A percentile compares a stretch with the other conserved stretches of the same genome.
These are phyloP conservation scores for Pluvianellus socialis DNA, from an alignment of 2,113 vertebrate genomes.

Conservation along the genomic window DNA sequence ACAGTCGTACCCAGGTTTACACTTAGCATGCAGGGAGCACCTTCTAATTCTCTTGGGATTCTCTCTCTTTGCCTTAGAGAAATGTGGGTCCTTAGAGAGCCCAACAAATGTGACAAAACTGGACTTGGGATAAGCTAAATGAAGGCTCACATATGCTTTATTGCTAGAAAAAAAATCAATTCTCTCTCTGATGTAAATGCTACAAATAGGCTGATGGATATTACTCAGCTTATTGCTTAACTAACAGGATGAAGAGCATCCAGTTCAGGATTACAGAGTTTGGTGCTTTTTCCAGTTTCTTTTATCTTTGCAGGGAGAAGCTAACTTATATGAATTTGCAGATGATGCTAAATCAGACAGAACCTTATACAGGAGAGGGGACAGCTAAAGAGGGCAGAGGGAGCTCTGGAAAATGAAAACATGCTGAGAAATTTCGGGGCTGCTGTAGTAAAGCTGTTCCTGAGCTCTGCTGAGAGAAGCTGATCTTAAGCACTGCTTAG, in stretches of 20 bases:
- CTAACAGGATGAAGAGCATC: not conserved
- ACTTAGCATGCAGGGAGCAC: not conserved
- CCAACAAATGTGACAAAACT: not conserved
- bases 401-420: not conserved
- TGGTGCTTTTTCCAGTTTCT: not conserved
- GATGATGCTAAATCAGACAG: not conserved
- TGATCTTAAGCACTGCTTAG: not conserved
- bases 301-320: not conserved
- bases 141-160: not conserved
- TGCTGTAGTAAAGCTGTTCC: not conserved
- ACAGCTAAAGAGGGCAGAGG: not conserved
- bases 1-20: not conserved
- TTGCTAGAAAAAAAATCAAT: not conserved
- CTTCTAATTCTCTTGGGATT: not conserved
- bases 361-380: not conserved
- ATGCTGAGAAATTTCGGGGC: not conserved
- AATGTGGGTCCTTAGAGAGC: not conserved
- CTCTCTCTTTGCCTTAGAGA: not conserved
- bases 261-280: not conserved
- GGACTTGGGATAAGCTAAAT: not conserved
- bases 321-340: not conserved
- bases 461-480: not conserved
- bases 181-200: not conserved
- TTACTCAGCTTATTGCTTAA: not conserved
- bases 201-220: not conserved